Base-by-base conservation (phyloP, 92 coral and sea anemone species). In the Heliopora coerulea region DNA sequence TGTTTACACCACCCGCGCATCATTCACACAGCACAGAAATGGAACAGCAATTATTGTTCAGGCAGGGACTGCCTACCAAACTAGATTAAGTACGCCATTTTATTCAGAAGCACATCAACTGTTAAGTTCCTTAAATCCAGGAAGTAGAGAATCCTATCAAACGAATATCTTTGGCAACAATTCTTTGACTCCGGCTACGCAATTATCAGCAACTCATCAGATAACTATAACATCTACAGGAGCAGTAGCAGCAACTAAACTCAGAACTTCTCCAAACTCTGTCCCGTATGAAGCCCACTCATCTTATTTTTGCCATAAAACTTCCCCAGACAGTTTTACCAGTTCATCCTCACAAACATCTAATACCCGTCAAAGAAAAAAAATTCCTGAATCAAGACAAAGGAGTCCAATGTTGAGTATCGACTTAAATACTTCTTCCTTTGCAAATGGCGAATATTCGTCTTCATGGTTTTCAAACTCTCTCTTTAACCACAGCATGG, bases 361-460 rank as follows among this genome's bases (percentile, higher is more conserved):
- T 26, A 65, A 23, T 48, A 27, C 34, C 29, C 6, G 5, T 46
- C 14, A 46, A 46, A 46, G 13, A 0, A 44, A 1, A 8, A 0
- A 20, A 10, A 0, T 12, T 12, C 11, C 33, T 56, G 13, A 20
- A 12, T 49, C 41, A 46, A 25, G 13, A 54, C 41, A 40, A 1
- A 4, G 54, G 72, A 19, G 72, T 35, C 21, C 72, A 7, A 39
- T 12, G 23, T 39, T 37, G 21, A 65, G 49, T 31, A 0, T 10
- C 26, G 54, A 42, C 31, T 33, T 33, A 40, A 67, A 42, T 48
- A 33, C 12, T 27, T 67, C 74, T 67, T 67, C 44, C 29, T 41
- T 67, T 17, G 14, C 56, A 9, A 25, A 44, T 18, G 25, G 23
- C 8, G 28, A 7, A 6, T 20, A 46, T 7, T 48, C 33, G 41